A percentile compares a stretch with the other conserved stretches of the same genome.
These are phyloP conservation scores for Argyra leucocephala DNA, from an alignment of 2,888 invertebrate species.

Conservation along the genomic window DNA sequence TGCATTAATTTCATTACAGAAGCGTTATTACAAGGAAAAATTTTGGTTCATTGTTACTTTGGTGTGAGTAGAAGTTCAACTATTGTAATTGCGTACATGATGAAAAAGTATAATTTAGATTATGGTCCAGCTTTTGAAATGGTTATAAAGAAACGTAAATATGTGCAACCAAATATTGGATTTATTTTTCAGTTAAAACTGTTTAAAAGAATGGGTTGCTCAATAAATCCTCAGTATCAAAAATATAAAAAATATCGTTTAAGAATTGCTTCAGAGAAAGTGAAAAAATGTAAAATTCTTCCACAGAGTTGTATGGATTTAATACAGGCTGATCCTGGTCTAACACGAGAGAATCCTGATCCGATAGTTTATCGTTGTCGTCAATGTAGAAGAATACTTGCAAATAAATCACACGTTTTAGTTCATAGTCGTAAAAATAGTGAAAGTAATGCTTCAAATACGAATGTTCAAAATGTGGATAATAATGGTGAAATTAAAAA, in stretches of 20 bases:
- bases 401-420: conserved; percentile 67
- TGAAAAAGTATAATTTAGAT: conserved; percentile 70
- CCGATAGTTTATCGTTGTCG: conserved; percentile 76
- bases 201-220: conserved; percentile 68
- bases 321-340: conserved; percentile 69
- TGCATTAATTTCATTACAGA: conserved; percentile 66
- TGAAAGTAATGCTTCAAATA: background rate
- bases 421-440: conserved; percentile 48
- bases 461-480: background rate
- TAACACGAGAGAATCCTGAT: conserved; percentile 65
- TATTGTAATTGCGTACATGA: conserved; percentile 74
- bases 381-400: conserved; percentile 73
- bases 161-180: conserved; percentile 70
- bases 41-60: conserved; percentile 85
- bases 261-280: conserved; percentile 69
- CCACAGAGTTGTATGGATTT: conserved; percentile 69
- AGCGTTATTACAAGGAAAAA: conserved; percentile 55
- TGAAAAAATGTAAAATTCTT: conserved; percentile 73
- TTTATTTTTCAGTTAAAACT: conserved; percentile 69
- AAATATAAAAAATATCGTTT: conserved; percentile 66
- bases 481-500: conserved; percentile 21
- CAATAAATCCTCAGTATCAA: conserved; percentile 57
- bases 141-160: conserved; percentile 61
- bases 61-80: conserved; percentile 87
- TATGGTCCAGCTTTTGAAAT: conserved; percentile 61